A percentile compares a stretch with the other conserved stretches of the same genome.
Evolutionary conservation across 2,113 vertebrate species (phyloP).

Genomic region (Chaetodon trifascialis): DNA sequence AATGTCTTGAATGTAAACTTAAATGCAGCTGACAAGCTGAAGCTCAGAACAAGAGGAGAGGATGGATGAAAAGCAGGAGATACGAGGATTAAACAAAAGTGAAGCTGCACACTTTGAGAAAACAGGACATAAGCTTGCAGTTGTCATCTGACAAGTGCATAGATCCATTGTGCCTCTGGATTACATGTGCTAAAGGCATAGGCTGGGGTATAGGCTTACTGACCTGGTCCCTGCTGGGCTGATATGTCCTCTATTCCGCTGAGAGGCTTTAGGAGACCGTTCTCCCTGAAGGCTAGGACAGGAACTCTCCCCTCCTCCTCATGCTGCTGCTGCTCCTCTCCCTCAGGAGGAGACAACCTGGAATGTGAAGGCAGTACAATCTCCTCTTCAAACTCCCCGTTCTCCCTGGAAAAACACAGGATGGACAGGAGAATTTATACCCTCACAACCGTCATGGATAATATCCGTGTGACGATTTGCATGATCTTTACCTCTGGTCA

Average conservation of each 20-base stretch:
- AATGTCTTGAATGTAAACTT: not conserved
- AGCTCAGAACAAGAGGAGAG: not conserved
- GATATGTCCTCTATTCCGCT: conserved; percentile 90
- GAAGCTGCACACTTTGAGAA: not conserved
- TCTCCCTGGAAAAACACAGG: conserved; percentile 84
- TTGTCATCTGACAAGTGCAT: no score
- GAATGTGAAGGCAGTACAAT: conserved; percentile 89
- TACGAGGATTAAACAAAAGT: not conserved
- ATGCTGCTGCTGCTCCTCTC: conserved; percentile 79
- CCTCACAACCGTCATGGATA: not conserved
- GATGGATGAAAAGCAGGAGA: not conserved
- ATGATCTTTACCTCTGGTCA: conserved; percentile 80
- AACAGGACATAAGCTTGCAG: no score
- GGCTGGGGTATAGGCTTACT: conserved; percentile 5
- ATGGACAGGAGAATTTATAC: conserved; percentile 51
- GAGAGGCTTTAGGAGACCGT: conserved; percentile 88
- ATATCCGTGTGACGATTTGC: not conserved
- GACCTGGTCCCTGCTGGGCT: conserved; percentile 91
- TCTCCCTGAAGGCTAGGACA: conserved; percentile 92
- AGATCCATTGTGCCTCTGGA: no score
- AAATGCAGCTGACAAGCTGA: not conserved
- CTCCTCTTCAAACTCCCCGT: conserved; percentile 94
- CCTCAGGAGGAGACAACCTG: conserved; percentile 85
- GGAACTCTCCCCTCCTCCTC: conserved; percentile 82
- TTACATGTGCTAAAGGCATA: no score